These are phyloP conservation scores for Drosophila bunnanda DNA, from an alignment of 2,888 invertebrate genomes.

Conservation along the genomic window DNA sequence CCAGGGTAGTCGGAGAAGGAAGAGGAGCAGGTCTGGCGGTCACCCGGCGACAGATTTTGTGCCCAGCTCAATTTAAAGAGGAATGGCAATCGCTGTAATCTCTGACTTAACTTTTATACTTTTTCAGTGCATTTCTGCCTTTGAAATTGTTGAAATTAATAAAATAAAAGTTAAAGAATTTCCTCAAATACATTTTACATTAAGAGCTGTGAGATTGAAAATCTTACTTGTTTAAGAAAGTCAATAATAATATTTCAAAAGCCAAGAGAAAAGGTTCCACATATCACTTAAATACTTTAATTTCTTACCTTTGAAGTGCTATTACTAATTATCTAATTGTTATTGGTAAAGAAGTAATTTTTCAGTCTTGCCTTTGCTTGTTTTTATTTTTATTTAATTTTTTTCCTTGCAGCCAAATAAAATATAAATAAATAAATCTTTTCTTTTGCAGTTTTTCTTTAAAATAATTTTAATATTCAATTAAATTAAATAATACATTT, in stretches of 20 bases:
- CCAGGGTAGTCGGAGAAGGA: slow-evolving; percentile 13
- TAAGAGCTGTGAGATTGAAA: too few species aligned
- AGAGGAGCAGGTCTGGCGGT: slow-evolving; percentile 7
- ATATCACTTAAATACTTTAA: not conserved
- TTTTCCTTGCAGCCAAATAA: not conserved
- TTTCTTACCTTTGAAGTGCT: not conserved
- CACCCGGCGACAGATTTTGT: slow-evolving; percentile 27
- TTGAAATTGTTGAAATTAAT: not conserved
- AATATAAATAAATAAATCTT: not conserved
- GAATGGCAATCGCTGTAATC: slow-evolving; percentile 12
- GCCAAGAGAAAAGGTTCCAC: not conserved
- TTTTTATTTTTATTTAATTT: not conserved
- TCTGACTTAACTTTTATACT: slow-evolving; percentile 8
- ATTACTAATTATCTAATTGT: not conserved
- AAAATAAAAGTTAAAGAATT: not conserved
- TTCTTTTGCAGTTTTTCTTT: not conserved
- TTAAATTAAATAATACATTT: not conserved
- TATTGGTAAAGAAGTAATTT: too few species aligned
- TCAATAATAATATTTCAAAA: not conserved
- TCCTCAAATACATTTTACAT: not conserved
- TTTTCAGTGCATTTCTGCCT: slow-evolving; percentile 16
- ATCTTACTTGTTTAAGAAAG: too few species aligned
- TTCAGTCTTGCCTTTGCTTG: not conserved
- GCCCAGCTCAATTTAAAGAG: slow-evolving; percentile 16
- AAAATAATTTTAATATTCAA: too few species aligned